Evolutionary conservation across 2,888 invertebrate genomes (phyloP), one percentile per base, ranked within the genome.

Genomic region (Pelosia muscerda): DNA sequence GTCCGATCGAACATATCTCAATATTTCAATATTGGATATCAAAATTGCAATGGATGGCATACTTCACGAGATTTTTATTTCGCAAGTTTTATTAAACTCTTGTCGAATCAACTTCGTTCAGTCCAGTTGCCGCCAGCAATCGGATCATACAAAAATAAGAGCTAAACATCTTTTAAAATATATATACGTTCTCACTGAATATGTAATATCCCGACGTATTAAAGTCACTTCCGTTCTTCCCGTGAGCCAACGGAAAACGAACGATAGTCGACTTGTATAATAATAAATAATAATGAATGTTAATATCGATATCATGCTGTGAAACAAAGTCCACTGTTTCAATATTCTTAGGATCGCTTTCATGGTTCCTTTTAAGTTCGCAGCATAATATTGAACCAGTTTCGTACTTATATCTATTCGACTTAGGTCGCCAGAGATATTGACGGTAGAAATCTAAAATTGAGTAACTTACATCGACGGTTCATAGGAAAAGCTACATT

Each of bases 241-340:
- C 88, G 81, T 87, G 92, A 92, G 92, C 92, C 92, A 69, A 58
- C 78, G 85, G 81, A 79, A 74, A 81, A 79, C 62, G 81, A 81
- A 70, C 81, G 82, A 78, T 72, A 79, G 84, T 79, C 77, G 79
- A 85, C 81, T 82, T 71, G 75, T 90, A 89, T 78, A 88, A 87
- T 89, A 89, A 88, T 86, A 88, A 84, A 49, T 49, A 49, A 49
- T 49, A 49, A 49, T n/a, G n/a, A 49, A 49, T 49, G 49, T n/a
- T n/a, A 70, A 74, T 71, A 72, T 65, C 81, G 82, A 76, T 82
- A 84, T 74, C 84, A 82, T 79, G 81, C 81, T 80, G 77, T 65
- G 72, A 69, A 73, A 64, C 60, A 61, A 60, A 63, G 38, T 59
- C 26, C n/a, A 59, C 56, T 49, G 56, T 15, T 28, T 8, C 13